Evolutionary conservation across 2,113 vertebrate genomes (phyloP), one percentile per base, ranked within the genome.

Genomic region (Connochaetes taurinus): DNA sequence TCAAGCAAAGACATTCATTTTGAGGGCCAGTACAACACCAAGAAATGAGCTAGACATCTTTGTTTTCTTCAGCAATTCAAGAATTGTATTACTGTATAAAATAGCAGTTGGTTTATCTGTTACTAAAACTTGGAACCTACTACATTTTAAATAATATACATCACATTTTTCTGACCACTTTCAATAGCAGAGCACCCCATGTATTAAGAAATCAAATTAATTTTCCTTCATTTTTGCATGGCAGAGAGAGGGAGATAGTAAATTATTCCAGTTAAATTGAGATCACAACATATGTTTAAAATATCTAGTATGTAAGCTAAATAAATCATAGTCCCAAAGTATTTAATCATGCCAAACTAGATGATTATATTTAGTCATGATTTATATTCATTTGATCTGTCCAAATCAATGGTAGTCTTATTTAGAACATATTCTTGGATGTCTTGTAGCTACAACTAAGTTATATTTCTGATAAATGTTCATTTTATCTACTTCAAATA

Each of bases 351-450:
- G n/a, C 2, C 40, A 95, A 92, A 71, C 53, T 96, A 87, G 33
- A 87, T 93, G 47, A 97, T 83, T 97, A 74, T 81, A 92, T 93
- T 90, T 92, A 89, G 33, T 64, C 29, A 47, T 93, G 91, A 97
- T 97, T 97, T 97, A 97, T 87, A 90, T 95, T 95, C 58, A 93
- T 87, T 94, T 95, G 3, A 87, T 91, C 19, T 96, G 45, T 90
- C 29, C 43, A 93, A 78, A 98, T 97, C 60, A 45, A 93, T 96
- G 29, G 15, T 45, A 94, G 25, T 83, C 43, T 88, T 88, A 91
- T 94, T 96, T 94, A 90, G 40, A 96, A 95, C 74, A 27, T 91
- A 85, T 5, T 45, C 53, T 31, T 91, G 0, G 90, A 31, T 83
- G 31, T 74, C 53, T 90, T 95, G 36, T 45, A 88, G 55, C 43